A percentile compares a stretch with the other conserved stretches of the same genome.
These are phyloP conservation scores for Aphis craccivora DNA, from an alignment of 1,140 invertebrate genomes.

Conservation along the genomic window DNA sequence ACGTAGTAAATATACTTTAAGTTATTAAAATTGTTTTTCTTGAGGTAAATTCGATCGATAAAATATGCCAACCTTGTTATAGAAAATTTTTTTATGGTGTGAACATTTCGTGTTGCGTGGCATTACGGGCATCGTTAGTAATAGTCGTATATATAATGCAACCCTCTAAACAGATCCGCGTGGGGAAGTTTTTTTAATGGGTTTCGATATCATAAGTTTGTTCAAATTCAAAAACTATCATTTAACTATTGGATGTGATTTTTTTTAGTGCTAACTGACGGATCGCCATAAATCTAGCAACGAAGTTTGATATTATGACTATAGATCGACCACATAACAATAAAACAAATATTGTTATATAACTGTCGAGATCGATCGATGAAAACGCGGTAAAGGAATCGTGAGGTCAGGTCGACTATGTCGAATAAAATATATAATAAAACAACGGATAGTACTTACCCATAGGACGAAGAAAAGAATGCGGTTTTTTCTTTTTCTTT, in stretches of 20 bases:
- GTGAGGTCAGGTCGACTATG: neutral
- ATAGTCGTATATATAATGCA: neutral
- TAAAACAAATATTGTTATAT: conserved; percentile 3
- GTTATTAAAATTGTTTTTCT: neutral
- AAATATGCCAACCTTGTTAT: neutral
- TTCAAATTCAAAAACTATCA: neutral
- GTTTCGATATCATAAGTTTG: neutral
- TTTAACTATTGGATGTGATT: neutral
- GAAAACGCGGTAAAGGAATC: neutral
- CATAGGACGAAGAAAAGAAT: neutral
- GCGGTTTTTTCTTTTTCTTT: neutral
- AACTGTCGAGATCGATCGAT: neutral
- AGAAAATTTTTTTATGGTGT: neutral
- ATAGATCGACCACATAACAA: neutral
- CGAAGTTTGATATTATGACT: neutral
- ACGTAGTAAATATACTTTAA: too few relatives aligned
- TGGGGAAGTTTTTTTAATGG: neutral
- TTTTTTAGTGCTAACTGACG: neutral
- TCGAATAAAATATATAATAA: neutral
- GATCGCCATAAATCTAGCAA: neutral
- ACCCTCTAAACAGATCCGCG: neutral
- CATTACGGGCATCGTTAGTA: neutral
- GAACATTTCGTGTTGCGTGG: neutral
- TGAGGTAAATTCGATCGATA: neutral
- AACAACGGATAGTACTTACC: neutral